Percentiles rank a stretch among this genome's conserved stretches.
These are phyloP conservation scores for Cygnus buccinator DNA, from an alignment of 2,113 vertebrate species.

Conservation along the genomic window DNA sequence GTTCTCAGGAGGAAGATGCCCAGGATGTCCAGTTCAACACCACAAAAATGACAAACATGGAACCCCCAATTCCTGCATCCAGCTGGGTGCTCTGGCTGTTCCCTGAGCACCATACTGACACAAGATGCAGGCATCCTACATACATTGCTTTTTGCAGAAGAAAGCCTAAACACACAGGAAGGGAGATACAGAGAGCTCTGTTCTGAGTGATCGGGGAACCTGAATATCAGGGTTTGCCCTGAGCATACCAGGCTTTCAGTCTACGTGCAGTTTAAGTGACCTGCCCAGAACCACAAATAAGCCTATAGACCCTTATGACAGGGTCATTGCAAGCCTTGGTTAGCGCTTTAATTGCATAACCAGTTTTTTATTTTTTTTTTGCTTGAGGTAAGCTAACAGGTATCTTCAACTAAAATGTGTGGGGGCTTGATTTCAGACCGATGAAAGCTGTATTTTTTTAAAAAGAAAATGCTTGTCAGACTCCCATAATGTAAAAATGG, in stretches of 20 bases:
- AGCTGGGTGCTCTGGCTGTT: neutral
- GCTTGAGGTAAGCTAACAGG: neutral
- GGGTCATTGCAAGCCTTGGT: neutral
- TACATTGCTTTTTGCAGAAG: neutral
- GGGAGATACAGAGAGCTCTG: neutral
- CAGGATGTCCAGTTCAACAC: neutral
- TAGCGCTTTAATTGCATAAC: neutral
- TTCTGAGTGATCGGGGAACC: neutral
- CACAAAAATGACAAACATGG: neutral
- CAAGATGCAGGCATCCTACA: neutral
- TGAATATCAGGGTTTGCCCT: neutral
- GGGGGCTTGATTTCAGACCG: neutral
- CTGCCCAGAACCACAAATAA: neutral
- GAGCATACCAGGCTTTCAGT: neutral
- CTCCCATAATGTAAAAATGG: neutral
- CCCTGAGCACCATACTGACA: neutral
- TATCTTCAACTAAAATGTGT: neutral
- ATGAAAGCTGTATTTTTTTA: neutral
- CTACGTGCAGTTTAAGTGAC: neutral
- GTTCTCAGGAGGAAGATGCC: neutral
- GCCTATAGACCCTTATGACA: neutral
- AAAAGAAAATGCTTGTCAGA: neutral
- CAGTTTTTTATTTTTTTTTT: neutral
- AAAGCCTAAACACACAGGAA: neutral
- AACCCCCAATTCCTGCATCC: neutral